These are phyloP conservation scores for Chironomus tentans DNA, from an alignment of 2,888 invertebrate genomes.

Conservation along the genomic window DNA sequence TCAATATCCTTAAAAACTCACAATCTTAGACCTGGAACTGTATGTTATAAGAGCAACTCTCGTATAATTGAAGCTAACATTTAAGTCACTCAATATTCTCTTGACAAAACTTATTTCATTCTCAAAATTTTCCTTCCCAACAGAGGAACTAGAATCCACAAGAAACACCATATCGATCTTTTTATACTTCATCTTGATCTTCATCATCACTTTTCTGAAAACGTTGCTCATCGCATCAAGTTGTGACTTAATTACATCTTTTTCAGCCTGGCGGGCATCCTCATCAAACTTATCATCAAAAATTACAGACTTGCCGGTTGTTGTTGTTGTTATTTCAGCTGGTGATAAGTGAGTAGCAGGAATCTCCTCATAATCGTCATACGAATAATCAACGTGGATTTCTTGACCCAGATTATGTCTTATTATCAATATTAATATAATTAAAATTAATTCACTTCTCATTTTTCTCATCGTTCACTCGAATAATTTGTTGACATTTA, in stretches of 20 bases:
- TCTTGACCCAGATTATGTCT: not conserved
- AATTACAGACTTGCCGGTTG: not conserved
- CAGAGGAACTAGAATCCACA: slow-evolving; percentile 60
- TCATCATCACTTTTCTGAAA: slow-evolving; percentile 47
- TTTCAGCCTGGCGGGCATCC: slow-evolving; percentile 33
- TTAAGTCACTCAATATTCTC: slow-evolving; percentile 55
- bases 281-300: not conserved
- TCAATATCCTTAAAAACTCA: slow-evolving; percentile 36
- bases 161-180: slow-evolving; percentile 55
- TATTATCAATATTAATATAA: not conserved
- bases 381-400: slow-evolving; percentile 4
- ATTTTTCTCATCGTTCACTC: not conserved
- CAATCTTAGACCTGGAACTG: slow-evolving; percentile 50
- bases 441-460: slow-evolving; percentile 14
- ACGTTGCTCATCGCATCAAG: slow-evolving; percentile 47
- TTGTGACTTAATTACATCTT: slow-evolving; percentile 43
- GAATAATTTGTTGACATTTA: not conserved
- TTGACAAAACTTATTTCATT: slow-evolving; percentile 59
- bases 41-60: slow-evolving; percentile 57
- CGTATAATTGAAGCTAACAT: slow-evolving; percentile 53
- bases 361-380: slow-evolving; percentile 17
- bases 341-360: not conserved
- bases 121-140: slow-evolving; percentile 54
- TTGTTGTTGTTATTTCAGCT: not conserved
- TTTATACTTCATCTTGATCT: slow-evolving; percentile 40